Evolutionary conservation across 2,888 invertebrate species (phyloP), one percentile per base, ranked within the genome.

Genomic region (Orthosia cruda): DNA sequence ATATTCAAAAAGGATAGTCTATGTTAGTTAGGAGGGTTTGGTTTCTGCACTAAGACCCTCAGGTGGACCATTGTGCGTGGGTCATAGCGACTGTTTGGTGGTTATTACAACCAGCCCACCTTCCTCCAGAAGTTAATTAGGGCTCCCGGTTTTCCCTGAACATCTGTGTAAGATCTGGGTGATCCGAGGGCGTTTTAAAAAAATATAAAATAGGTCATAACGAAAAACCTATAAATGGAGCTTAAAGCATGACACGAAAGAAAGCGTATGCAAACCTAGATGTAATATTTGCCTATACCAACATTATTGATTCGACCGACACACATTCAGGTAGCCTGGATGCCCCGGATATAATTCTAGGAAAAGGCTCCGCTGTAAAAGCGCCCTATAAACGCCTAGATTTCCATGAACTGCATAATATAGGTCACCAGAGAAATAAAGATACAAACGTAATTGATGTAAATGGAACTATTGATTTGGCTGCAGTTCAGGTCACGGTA

Each of bases 391-490:
- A n/a, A 45, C 12, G 49, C 45, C 58, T 57, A 40, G 23, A 68
- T 67, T 70, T 64, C 52, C 18, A 66, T 20, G 57, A 59, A 64
- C 16, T 55, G 0, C 15, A 54, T 63, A 66, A 81, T 70, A 67
- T 73, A 70, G 67, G 64, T 77, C 82, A 73, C 16, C 12, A 15
- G 26, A 65, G 40, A 54, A 49, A 65, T 40, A 74, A 26, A 65
- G 55, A 62, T 49, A 49, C 55, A 26, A 47, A 18, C n/a, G 55
- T 64, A 58, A 26, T 64, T 47, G 58, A 73, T 74, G 67, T 74
- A 80, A 64, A 68, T 68, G 58, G 20, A 45, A 57, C n/a, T 67
- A 74, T 80, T 70, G 80, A 74, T 80, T 67, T 65, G 16, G 23
- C 50, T 64, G 59, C 74, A 75, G 32, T 2, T 13, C 32, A 40